Evolutionary conservation across 2,888 invertebrate genomes (phyloP), one percentile per base, ranked within the genome.

Genomic region (Drosophila kuntzei): DNA sequence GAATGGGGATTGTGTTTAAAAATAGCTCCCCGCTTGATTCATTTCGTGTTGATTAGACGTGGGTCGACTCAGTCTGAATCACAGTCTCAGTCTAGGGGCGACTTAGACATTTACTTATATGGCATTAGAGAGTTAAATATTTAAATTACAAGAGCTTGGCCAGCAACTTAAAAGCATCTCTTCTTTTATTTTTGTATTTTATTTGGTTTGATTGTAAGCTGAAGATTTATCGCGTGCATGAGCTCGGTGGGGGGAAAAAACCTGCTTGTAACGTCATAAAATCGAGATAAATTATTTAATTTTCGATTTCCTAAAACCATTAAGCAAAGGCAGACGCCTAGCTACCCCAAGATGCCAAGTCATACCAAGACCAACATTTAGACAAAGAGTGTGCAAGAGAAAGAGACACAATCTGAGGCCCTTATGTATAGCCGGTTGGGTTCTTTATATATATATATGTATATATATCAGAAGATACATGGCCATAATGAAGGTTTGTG

Each of bases 241-340:
- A 49, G 32, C 36, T 18, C 43, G 29, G 50, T 58, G 49, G 58
- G 64, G 55, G 54, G 27, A 60, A 71, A 71, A 83, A 86, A 84
- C 86, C 81, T 75, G 87, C 81, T 78, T 85, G 81, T 79, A 84
- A 84, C 82, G 82, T 82, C 84, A 84, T 85, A 85, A 87, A 84
- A 84, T 87, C 80, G 84, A 84, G 80, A 84, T 84, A 84, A 84
- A 84, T 87, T 85, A 80, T 85, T 82, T 87, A 85, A 87, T 85
- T 85, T 85, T 85, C 85, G 82, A 85, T 87, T 85, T 85, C 87
- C 84, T 85, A 82, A 85, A 85, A 84, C 87, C 87, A 85, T 85
- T 85, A 87, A 87, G 73, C 78, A 84, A 69, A 74, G 64, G 62
- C 77, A 69, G 72, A 70, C 73, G 73, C 81, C 84, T 62, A 81